A percentile compares a stretch with the other conserved stretches of the same genome.
phyloP scores from a whole-genome alignment of 2,888 invertebrate genomes.

The Ditylenchus weischeri region DNA sequence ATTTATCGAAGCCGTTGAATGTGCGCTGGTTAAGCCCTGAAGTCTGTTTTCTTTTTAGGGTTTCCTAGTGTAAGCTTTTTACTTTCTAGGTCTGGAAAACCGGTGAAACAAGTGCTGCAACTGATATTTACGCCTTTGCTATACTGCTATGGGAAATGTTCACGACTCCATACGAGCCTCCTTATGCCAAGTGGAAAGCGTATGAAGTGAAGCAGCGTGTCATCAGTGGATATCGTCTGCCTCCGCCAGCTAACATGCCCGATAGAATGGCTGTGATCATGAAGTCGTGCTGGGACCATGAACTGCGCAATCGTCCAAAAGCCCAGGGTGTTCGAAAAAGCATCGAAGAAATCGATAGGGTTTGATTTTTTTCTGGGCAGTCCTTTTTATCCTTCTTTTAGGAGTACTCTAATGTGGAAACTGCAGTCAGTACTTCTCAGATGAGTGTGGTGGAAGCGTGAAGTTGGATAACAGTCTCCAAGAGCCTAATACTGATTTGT shows the following conservation, averaged over 20 bases:
- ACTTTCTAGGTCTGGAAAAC: slow-evolving; percentile 41
- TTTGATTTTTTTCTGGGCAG: slow-evolving; percentile 11
- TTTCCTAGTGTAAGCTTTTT: background rate
- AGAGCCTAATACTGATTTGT: too few species aligned
- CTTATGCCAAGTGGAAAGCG: slow-evolving; percentile 45
- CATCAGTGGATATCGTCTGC: slow-evolving; percentile 46
- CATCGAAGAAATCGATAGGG: slow-evolving; percentile 37
- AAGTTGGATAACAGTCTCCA: too few species aligned
- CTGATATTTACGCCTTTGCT: slow-evolving; percentile 50
- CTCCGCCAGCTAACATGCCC: slow-evolving; percentile 41
- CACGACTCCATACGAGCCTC: slow-evolving; percentile 43
- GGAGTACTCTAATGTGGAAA: slow-evolving; percentile 7
- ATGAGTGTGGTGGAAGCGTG: too few species aligned
- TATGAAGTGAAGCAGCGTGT: slow-evolving; percentile 44
- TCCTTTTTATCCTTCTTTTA: background rate
- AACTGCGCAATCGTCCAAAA: slow-evolving; percentile 38
- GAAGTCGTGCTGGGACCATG: slow-evolving; percentile 41
- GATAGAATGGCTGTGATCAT: slow-evolving; percentile 35
- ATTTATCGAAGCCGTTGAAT: slow-evolving; percentile 46
- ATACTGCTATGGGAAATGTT: slow-evolving; percentile 47
- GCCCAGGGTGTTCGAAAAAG: slow-evolving; percentile 37
- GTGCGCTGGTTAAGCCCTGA: slow-evolving; percentile 53
- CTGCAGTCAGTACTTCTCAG: background rate
- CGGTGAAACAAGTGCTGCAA: slow-evolving; percentile 47
- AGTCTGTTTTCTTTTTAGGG: background rate